phyloP scores from a whole-genome alignment of 2,888 invertebrate genomes.

The Hyles lineata region DNA sequence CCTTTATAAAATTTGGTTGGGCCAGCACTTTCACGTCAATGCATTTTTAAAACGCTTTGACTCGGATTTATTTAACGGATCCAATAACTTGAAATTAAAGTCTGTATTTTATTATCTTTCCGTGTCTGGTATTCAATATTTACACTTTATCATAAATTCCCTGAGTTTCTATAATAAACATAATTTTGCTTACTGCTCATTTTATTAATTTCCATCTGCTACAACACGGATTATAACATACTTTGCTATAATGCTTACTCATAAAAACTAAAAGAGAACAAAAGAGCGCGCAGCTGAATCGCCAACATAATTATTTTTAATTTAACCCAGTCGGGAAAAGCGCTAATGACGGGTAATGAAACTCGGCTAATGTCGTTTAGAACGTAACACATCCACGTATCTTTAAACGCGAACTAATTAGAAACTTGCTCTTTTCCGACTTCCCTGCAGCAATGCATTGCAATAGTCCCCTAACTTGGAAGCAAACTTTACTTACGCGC shows the following conservation, averaged over 20 bases:
- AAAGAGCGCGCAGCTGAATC: neutral
- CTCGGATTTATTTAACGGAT: constrained; percentile 40
- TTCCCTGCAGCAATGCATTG: constrained; percentile 39
- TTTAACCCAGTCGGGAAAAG: neutral
- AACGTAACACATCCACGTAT: constrained; percentile 31
- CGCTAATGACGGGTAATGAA: constrained; percentile 20
- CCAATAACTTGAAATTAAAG: constrained; percentile 37
- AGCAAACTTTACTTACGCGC: constrained; percentile 28
- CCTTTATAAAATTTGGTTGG: constrained; percentile 39
- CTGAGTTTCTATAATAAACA: no score
- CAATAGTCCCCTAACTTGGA: constrained; percentile 38
- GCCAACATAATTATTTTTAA: constrained; percentile 1
- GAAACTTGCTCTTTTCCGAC: constrained; percentile 44
- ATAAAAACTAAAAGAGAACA: neutral
- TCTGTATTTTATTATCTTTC: neutral
- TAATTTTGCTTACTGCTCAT: no score
- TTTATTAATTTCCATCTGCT: no score
- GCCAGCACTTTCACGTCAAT: constrained; percentile 37
- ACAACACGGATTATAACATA: no score
- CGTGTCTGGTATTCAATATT: neutral
- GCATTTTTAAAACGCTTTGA: constrained; percentile 44
- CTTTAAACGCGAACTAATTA: constrained; percentile 46
- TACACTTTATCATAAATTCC: no score
- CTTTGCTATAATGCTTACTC: no score
- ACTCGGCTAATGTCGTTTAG: constrained; percentile 24